Conservation (phyloP, 2,797 vertebrate species). For the Periparus ater region DNA sequence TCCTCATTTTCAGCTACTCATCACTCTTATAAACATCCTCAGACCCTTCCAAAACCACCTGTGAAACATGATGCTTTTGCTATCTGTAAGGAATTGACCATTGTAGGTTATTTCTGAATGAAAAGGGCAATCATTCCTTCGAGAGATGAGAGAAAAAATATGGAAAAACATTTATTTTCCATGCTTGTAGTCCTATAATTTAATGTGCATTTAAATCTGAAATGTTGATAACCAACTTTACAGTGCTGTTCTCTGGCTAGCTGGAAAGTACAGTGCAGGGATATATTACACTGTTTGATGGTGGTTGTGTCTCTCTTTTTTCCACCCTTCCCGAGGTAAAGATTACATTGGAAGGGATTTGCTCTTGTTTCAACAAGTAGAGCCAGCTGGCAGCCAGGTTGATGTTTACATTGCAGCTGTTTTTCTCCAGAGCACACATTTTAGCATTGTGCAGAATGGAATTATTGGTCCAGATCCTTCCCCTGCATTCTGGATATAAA, state of each 20-base stretch:
- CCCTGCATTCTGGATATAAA: not conserved
- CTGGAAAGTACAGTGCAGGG: not conserved
- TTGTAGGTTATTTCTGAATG: not conserved
- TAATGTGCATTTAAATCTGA: not conserved
- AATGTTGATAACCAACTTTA: not conserved
- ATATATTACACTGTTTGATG: not conserved
- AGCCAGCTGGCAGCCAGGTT: not conserved
- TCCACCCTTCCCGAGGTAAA: not conserved
- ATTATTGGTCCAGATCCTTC: not conserved
- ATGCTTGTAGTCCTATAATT: not conserved
- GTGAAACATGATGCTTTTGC: not conserved
- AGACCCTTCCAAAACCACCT: not conserved
- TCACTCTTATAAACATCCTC: not conserved
- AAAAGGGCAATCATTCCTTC: not conserved
- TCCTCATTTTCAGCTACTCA: not conserved
- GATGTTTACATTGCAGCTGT: not conserved
- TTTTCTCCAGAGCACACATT: slow-evolving; percentile 8
- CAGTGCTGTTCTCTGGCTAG: not conserved
- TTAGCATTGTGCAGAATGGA: not conserved
- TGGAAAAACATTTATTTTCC: not conserved
- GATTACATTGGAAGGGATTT: not conserved
- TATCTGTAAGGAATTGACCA: not conserved
- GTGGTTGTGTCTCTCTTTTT: not conserved
- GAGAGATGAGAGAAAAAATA: not conserved
- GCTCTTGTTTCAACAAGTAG: not conserved